Conservation (phyloP, 2,113 vertebrate species). For the Hemicordylus capensis region DNA sequence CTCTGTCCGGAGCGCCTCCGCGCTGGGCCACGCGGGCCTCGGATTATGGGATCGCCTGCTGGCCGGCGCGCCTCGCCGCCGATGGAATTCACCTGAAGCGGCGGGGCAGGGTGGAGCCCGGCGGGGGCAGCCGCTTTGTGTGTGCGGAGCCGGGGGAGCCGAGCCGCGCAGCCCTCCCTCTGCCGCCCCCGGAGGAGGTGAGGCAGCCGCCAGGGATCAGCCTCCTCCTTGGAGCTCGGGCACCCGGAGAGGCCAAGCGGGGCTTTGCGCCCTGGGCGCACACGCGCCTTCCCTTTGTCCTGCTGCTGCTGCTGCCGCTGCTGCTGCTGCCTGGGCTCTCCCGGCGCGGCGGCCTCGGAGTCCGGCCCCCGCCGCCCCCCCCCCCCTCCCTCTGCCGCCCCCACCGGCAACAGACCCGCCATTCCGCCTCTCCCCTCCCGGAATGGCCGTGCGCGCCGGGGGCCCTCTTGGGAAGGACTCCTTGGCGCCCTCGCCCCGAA, state of each 20-base stretch:
- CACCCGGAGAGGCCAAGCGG: neutral
- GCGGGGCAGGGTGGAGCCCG: slow-evolving; percentile 6
- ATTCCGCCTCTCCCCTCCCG: neutral
- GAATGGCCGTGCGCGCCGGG: slow-evolving; percentile 8
- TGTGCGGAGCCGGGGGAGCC: neutral
- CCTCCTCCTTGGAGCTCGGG: neutral
- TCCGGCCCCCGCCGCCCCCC: neutral
- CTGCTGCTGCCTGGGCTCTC: slow-evolving; percentile 61
- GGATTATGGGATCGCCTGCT: slow-evolving; percentile 18
- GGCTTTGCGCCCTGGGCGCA: slow-evolving; percentile 49
- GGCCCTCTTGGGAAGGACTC: slow-evolving; percentile 11
- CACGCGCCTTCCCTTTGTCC: slow-evolving; percentile 89
- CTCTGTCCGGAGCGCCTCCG: neutral
- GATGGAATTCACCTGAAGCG: slow-evolving; percentile 65
- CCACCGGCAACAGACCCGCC: neutral
- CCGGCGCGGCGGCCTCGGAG: slow-evolving; percentile 7
- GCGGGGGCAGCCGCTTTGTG: slow-evolving; percentile 43
- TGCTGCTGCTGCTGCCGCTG: slow-evolving; percentile 66
- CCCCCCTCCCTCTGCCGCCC: neutral
- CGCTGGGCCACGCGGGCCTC: neutral
- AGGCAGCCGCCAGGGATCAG: slow-evolving; percentile 1
- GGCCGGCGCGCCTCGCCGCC: slow-evolving; percentile 14
- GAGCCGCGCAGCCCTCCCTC: neutral
- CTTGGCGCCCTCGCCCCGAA: slow-evolving; percentile 42
- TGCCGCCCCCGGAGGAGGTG: neutral